phyloP scores from a whole-genome alignment of 2,113 vertebrate genomes.

The Pelecanoides urinatrix region DNA sequence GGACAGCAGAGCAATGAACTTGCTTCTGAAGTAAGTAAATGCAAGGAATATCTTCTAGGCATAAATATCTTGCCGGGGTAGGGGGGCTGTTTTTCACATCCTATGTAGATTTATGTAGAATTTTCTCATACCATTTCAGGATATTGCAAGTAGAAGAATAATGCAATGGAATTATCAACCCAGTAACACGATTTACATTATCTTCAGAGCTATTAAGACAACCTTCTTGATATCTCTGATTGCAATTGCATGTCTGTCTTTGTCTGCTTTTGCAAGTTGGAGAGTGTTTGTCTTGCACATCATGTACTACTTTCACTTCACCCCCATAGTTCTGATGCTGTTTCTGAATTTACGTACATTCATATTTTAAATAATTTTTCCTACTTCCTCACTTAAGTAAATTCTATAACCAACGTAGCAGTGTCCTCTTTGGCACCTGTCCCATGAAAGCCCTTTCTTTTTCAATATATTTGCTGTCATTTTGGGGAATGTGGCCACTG shows the following conservation, averaged over 20 bases:
- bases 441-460: neutral
- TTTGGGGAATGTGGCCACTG: neutral
- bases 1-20: neutral
- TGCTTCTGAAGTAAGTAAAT: neutral
- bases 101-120: neutral
- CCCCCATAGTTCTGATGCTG: neutral
- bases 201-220: neutral
- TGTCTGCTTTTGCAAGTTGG: neutral
- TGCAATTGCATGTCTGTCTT: neutral
- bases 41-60: neutral
- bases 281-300: neutral
- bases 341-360: neutral
- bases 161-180: neutral
- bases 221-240: neutral
- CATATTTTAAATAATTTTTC: neutral
- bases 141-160: neutral
- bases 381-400: neutral
- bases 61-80: neutral
- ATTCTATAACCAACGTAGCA: neutral
- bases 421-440: neutral
- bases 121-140: neutral
- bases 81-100: neutral
- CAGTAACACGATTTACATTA: neutral
- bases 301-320: neutral
- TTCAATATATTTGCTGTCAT: neutral